phyloP scores from a whole-genome alignment of 2,113 vertebrate genomes.

The Lepisosteus oculatus region DNA sequence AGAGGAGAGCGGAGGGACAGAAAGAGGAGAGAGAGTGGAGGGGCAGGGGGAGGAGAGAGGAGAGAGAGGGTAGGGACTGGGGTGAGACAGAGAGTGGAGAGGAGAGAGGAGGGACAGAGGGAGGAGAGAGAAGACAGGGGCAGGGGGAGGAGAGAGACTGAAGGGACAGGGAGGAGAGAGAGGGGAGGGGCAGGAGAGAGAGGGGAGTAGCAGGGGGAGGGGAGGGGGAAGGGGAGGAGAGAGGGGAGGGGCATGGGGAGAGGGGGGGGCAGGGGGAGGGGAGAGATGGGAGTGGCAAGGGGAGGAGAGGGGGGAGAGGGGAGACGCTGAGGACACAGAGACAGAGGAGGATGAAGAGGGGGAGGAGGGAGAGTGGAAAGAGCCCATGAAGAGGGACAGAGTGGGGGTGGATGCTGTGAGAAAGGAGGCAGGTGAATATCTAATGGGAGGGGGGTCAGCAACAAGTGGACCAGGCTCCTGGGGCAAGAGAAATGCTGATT shows the following conservation, averaged over 20 bases:
- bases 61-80: slow-evolving; percentile 3
- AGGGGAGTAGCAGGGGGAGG: too few species aligned
- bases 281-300: too few species aligned
- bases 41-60: background rate
- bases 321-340: slow-evolving; percentile 14
- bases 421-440: background rate
- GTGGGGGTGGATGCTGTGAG: slow-evolving; percentile 20
- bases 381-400: slow-evolving; percentile 6
- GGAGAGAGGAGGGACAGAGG: slow-evolving; percentile 21
- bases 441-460: too few species aligned
- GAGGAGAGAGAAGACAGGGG: background rate
- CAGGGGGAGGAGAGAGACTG: too few species aligned
- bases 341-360: background rate
- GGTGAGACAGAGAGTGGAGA: slow-evolving; percentile 31
- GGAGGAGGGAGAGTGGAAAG: background rate
- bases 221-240: too few species aligned
- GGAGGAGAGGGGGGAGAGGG: background rate
- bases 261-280: slow-evolving; percentile 22
- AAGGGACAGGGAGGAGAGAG: too few species aligned
- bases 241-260: too few species aligned
- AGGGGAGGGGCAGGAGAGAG: too few species aligned
- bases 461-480: too few species aligned
- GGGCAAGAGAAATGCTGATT: too few species aligned
- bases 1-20: slow-evolving; percentile 18
- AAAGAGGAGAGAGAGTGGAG: background rate